Base-by-base conservation (phyloP, 2,888 invertebrate genomes). In the Dryococelus australis region DNA sequence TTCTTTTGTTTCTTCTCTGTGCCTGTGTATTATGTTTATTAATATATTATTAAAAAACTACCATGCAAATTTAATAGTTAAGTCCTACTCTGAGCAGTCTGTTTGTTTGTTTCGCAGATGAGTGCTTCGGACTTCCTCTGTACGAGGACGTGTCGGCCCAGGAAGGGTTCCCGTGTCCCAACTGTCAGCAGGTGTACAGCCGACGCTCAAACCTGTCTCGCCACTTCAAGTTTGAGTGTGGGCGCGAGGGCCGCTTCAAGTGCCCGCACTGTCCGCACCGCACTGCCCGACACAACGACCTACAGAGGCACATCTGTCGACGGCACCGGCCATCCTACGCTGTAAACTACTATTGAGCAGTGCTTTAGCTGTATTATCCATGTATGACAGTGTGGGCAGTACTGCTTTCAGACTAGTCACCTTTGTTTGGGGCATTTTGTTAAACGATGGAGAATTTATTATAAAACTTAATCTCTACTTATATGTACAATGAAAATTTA, bases 241-340 rank as follows among this genome's bases (percentile, higher is more conserved):
- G 87, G 16, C 88, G 88, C 80, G 89, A 89, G 81, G 88, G 89
- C 53, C 88, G 89, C 85, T 90, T 90, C 86, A 87, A 88, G 79
- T 90, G 90, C 88, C 89, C 90, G 26, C 89, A 90, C 86, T 91
- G 91, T 86, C 88, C 86, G 26, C 88, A 90, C 43, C 28, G 43
- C 28, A 26, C 83, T 20, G 83, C 83, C 28, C 28, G 27, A 10
- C 28, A 83, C 43, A 83, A 27, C 24, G 83, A 83, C 83, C 43
- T 83, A 35, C 28, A 83, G 20, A 27, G 43, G 24, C 83, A 83
- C 83, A 35, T 83, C 20, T 13, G 83, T 24, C 28, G 83, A 12
- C 83, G 28, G 20, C 83, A 83, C 43, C 43, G 8, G n/a, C 65
- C 65, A 20, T 65, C 65, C 24, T 65, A 65, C 65, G 65, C 65